Base-by-base conservation (phyloP, 2,797 vertebrate species). In the Aphelocoma californica region DNA sequence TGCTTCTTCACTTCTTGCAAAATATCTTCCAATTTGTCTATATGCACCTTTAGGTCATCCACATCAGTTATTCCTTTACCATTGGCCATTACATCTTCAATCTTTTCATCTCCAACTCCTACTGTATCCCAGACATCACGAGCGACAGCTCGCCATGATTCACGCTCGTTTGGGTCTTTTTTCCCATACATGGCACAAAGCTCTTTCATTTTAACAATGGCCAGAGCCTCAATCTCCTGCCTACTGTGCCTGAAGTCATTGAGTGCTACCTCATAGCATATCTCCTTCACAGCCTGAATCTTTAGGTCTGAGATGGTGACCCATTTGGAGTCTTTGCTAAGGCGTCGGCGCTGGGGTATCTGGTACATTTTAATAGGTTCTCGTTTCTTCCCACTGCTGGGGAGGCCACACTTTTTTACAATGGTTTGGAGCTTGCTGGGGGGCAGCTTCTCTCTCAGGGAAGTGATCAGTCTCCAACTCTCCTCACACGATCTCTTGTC, bases 401-500 rank as follows among this genome's bases (percentile, higher is more conserved):
- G 99, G 97, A 99, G 98, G 93, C 99, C 99, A 95, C 99, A 99
- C 97, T 99, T 99, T 99, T 99, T 99, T 97, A 99, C 99, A 98
- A 99, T 99, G 98, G 99, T 99, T 98, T 99, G 99, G 87, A 99
- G 97, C 98, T 99, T 99, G 98, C 99, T 99, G 97, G 99, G 99
- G 94, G 99, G 99, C 92, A 99, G 99, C 98, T 99, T 99, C 98
- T 99, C 99, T 98, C 99, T 99, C 98, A 99, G 97, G 97, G 99
- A 99, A 97, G 99, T 99, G 97, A 99, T 99, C 98, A 99, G 98
- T 98, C 99, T 99, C 99, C 99, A 99, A 98, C 99, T 99, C 98
- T 99, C 99, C 97, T 99, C 99, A 93, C 99, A 99, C 97, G 99
- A 99, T 97, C 99, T 98, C 99, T 99, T 99, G 99, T 99, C 99